A percentile compares a stretch with the other conserved stretches of the same genome.
phyloP scores from a whole-genome alignment of 2,797 vertebrate species.

The Schizopygopsis malacanthus region DNA sequence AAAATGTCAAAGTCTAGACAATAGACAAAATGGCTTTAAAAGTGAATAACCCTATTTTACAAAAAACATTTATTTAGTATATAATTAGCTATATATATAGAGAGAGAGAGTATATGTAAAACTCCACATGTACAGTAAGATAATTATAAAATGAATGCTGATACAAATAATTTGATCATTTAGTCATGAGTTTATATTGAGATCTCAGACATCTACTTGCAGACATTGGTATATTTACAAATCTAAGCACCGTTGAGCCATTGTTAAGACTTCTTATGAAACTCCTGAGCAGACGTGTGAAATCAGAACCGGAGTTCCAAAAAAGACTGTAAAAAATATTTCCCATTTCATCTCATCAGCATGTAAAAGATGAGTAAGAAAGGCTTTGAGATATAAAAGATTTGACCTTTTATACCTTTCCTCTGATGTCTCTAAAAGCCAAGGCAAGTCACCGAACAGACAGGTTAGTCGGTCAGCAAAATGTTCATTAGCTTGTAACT shows the following conservation, averaged over 20 bases:
- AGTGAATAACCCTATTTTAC: not conserved
- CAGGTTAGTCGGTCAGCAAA: conserved; percentile 64
- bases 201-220: not conserved
- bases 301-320: not conserved
- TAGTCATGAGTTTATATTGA: not conserved
- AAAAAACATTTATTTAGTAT: not conserved
- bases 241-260: not conserved
- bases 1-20: not conserved
- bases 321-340: not conserved
- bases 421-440: conserved; percentile 41
- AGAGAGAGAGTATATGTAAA: not conserved
- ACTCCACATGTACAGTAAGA: not conserved
- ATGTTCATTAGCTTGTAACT: conserved; percentile 76
- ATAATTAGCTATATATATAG: not conserved
- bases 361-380: conserved; percentile 49
- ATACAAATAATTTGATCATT: not conserved
- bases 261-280: not conserved
- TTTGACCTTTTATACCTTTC: not conserved
- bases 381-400: conserved; percentile 33
- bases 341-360: not conserved
- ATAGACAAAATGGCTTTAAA: not conserved
- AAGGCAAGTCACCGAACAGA: conserved; percentile 73
- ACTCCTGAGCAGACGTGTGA: not conserved
- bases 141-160: not conserved
- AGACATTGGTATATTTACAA: not conserved